A percentile compares a stretch with the other conserved stretches of the same genome.
These are phyloP conservation scores for Perccottus glenii DNA, from an alignment of 2,113 vertebrate species.

Conservation along the genomic window DNA sequence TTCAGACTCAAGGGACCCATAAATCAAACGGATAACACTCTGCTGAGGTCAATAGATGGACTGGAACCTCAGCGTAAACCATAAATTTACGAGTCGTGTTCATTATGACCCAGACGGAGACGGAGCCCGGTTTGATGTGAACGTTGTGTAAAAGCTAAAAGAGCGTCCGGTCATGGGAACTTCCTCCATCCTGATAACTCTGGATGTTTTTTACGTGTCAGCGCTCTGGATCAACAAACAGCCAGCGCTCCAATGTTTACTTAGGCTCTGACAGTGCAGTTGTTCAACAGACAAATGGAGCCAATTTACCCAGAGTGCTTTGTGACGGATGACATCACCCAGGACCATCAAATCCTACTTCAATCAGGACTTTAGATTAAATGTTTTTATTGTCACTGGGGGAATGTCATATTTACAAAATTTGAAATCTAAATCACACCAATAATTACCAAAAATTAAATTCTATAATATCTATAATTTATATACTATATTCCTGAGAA, in stretches of 20 bases:
- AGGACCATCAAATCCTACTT: too few relatives aligned
- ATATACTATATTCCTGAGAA: too few relatives aligned
- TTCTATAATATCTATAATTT: too few relatives aligned
- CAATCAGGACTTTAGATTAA: too few relatives aligned
- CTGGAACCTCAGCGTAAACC: slow-evolving; percentile 6
- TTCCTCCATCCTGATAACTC: slow-evolving; percentile 49
- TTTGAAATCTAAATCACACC: too few relatives aligned
- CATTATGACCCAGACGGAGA: slow-evolving; percentile 18
- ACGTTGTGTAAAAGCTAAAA: slow-evolving; percentile 39
- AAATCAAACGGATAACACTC: slow-evolving; percentile 9
- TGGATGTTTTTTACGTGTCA: slow-evolving; percentile 25
- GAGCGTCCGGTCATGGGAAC: slow-evolving; percentile 57
- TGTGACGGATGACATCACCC: neutral
- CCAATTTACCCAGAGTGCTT: slow-evolving; percentile 3
- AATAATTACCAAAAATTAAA: too few relatives aligned
- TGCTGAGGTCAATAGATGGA: slow-evolving; percentile 4
- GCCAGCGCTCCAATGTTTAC: slow-evolving; percentile 11
- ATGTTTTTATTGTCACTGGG: too few relatives aligned
- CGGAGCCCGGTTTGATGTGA: slow-evolving; percentile 27
- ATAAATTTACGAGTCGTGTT: slow-evolving; percentile 16
- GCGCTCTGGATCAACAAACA: slow-evolving; percentile 43
- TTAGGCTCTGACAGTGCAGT: slow-evolving; percentile 11
- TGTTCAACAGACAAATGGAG: slow-evolving; percentile 12
- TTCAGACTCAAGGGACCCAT: neutral
- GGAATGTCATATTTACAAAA: too few relatives aligned